phyloP scores from a whole-genome alignment of 2,797 vertebrate species.

The Sebastes paucispinis region DNA sequence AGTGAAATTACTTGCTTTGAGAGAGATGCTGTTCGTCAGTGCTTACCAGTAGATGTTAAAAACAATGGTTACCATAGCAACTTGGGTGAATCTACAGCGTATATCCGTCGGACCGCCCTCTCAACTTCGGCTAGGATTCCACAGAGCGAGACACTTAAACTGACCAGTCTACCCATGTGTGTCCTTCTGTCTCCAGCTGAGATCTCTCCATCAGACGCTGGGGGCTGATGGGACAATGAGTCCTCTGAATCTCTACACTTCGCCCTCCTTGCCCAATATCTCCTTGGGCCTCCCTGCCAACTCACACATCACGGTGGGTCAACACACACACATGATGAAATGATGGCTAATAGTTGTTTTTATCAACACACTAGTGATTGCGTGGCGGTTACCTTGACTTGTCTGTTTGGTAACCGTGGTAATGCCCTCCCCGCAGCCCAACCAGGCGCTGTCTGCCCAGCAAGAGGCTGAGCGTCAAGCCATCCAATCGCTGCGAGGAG shows the following conservation, averaged over 20 bases:
- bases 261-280: constrained; percentile 96
- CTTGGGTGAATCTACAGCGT: neutral
- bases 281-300: constrained; percentile 94
- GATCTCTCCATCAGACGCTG: constrained; percentile 90
- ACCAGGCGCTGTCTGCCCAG: constrained; percentile 88
- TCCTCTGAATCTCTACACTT: constrained; percentile 94
- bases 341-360: neutral
- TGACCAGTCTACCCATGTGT: neutral
- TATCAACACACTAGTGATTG: neutral
- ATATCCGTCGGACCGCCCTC: neutral
- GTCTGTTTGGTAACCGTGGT: neutral
- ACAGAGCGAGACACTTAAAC: neutral
- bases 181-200: constrained; percentile 78
- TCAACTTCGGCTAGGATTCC: neutral
- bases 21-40: neutral
- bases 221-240: constrained; percentile 88
- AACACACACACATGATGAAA: neutral
- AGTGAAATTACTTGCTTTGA: neutral
- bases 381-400: neutral
- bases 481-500: constrained; percentile 88
- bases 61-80: neutral
- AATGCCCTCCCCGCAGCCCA: constrained; percentile 69
- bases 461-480: constrained; percentile 91
- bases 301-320: constrained; percentile 90
- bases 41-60: neutral